These are phyloP conservation scores for Agrilus mali DNA, from an alignment of 2,888 invertebrate genomes.

Conservation along the genomic window DNA sequence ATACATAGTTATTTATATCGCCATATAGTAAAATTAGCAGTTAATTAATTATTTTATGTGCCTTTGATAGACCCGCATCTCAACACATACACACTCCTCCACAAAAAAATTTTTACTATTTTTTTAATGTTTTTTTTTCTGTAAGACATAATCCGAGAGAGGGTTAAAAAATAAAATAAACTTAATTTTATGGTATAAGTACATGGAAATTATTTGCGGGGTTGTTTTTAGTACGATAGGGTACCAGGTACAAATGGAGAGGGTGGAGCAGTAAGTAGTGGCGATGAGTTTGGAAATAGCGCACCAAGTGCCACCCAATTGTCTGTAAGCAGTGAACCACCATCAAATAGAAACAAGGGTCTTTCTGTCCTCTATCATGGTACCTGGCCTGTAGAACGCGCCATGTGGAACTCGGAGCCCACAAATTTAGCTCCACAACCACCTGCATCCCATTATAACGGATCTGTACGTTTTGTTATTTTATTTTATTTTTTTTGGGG, in stretches of 20 bases:
- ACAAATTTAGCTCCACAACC: constrained; percentile 16
- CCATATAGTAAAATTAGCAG: too few relatives aligned
- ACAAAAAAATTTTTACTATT: too few relatives aligned
- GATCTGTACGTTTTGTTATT: constrained; percentile 8
- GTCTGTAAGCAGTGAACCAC: constrained; percentile 31
- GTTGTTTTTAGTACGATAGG: constrained; percentile 9
- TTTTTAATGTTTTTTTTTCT: too few relatives aligned
- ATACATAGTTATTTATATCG: too few relatives aligned
- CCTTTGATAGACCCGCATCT: too few relatives aligned
- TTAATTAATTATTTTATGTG: too few relatives aligned
- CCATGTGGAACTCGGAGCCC: constrained; percentile 33
- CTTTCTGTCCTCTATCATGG: constrained; percentile 42
- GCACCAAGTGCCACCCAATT: constrained; percentile 21
- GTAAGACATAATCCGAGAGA: too few relatives aligned
- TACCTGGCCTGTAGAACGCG: constrained; percentile 47
- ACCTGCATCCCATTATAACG: constrained; percentile 8
- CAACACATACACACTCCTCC: too few relatives aligned
- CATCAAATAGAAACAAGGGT: constrained; percentile 18
- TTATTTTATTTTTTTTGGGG: not conserved
- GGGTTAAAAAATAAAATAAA: too few relatives aligned
- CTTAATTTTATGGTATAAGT: too few relatives aligned
- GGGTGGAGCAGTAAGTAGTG: constrained; percentile 18
- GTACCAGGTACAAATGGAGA: constrained; percentile 5
- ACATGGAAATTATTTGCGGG: not conserved
- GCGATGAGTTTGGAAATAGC: constrained; percentile 24